Evolutionary conservation across 2,797 vertebrate genomes (phyloP).

Genomic region (Coracias cyanogaster): DNA sequence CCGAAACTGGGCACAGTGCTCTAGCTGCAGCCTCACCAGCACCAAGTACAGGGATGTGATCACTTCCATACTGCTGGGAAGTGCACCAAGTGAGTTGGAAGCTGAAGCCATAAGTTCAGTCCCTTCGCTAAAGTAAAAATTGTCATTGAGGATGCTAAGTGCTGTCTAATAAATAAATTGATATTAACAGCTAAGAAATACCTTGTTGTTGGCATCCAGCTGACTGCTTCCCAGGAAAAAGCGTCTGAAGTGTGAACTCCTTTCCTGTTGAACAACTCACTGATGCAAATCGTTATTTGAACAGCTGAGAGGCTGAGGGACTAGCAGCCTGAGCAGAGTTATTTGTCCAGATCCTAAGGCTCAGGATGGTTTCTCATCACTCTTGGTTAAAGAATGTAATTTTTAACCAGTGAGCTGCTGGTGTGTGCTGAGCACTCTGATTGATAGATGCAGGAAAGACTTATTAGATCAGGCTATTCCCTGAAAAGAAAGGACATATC

Average conservation of each 20-base stretch:
- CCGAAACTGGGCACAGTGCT: too few relatives aligned
- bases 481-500: conserved; percentile 1
- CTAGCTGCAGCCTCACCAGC: too few relatives aligned
- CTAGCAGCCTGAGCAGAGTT: neutral
- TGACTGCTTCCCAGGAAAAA: neutral
- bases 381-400: neutral
- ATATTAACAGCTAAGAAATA: neutral
- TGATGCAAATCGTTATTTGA: neutral
- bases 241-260: neutral
- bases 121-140: neutral
- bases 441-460: neutral
- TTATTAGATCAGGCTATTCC: conserved; percentile 12
- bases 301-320: conserved; percentile 8
- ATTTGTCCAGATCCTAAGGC: neutral
- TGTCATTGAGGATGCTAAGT: neutral
- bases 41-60: too few relatives aligned
- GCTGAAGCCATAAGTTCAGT: neutral
- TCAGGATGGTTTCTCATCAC: neutral
- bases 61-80: too few relatives aligned
- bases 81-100: neutral
- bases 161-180: neutral
- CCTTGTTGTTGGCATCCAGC: neutral
- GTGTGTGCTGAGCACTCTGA: neutral
- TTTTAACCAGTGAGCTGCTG: conserved; percentile 18
- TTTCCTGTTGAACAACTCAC: neutral